Base-by-base conservation (phyloP, 2,797 vertebrate genomes). In the Rhodeus uyekii region DNA sequence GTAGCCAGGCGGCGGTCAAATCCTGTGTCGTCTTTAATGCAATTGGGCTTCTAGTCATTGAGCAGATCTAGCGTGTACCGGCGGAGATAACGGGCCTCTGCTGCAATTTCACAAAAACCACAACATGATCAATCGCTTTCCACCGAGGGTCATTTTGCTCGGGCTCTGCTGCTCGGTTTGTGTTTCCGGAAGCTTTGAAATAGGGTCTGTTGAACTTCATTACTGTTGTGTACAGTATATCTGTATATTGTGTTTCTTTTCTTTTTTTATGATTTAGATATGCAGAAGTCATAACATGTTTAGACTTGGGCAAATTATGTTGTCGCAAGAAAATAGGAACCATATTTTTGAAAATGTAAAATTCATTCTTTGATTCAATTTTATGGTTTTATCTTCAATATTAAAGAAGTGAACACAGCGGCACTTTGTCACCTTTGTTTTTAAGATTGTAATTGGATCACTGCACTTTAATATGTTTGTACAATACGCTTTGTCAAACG, bases 1-100 rank as follows among this genome's bases (percentile, higher is more conserved):
- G 60, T 75, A 71, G 67, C 80, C 60, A 24, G 78, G 42, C 32
- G 44, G 53, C 42, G 29, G 79, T 74, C 39, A 63, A 55, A 61
- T 38, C 55, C 67, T 38, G 55, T 18, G 55, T 61, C 53, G 64
- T 34, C 65, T 75, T 81, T 81, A 71, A 81, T 81, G 80, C 80
- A 81, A 67, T 64, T 75, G 60, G 60, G 60, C 60, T 81, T 60
- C 24, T 55, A 65, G 60, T 63, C 78, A 61, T 48, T 63, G 78
- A 72, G n/a, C 78, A 61, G 53, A 72, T 80, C 27, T 72, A 12
- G 22, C 8, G 53, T 36, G 53, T 46, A 13, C 67, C 10, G 55
- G 48, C 48, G 32, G 53, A 80, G 67, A 72, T 72, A 39, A 60
- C 38, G 27, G 53, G 53, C 77, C 53, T 60, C 19, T 12, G 42